A percentile compares a stretch with the other conserved stretches of the same genome.
Conservation (phyloP, 2,113 vertebrate species). For the Paralichthys olivaceus region DNA sequence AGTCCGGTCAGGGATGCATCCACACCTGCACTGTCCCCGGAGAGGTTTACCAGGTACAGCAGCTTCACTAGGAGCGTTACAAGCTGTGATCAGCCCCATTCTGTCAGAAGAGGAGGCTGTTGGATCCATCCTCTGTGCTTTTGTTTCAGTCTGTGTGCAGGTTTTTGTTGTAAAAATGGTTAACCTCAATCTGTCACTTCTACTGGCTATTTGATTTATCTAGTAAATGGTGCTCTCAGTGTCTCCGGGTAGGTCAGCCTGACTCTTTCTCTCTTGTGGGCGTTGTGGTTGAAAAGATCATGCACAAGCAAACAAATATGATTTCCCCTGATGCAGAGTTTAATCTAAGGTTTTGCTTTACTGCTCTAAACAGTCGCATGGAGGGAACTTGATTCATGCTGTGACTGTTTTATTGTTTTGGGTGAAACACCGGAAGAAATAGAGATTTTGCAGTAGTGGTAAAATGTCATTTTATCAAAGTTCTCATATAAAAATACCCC, state of each 20-base stretch:
- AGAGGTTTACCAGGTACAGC: constrained; percentile 75
- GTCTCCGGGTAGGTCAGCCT: constrained; percentile 22
- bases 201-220: constrained; percentile 41
- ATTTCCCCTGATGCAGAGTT: constrained; percentile 15
- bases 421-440: neutral
- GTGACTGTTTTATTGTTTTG: neutral
- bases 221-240: neutral
- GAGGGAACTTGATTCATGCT: neutral
- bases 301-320: neutral
- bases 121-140: constrained; percentile 4
- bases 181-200: constrained; percentile 68
- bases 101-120: constrained; percentile 54
- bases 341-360: constrained; percentile 1
- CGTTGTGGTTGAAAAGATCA: constrained; percentile 3
- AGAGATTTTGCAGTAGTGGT: neutral
- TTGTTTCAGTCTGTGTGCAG: constrained; percentile 31
- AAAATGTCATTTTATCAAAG: neutral
- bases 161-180: constrained; percentile 40
- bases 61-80: constrained; percentile 34
- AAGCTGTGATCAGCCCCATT: constrained; percentile 66
- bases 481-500: no score
- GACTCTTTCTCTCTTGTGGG: constrained; percentile 19
- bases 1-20: constrained; percentile 66
- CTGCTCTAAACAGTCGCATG: neutral
- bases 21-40: constrained; percentile 65